A percentile compares a stretch with the other conserved stretches of the same genome.
Conservation (phyloP, 2,113 vertebrate species). For the Phainopepla nitens region DNA sequence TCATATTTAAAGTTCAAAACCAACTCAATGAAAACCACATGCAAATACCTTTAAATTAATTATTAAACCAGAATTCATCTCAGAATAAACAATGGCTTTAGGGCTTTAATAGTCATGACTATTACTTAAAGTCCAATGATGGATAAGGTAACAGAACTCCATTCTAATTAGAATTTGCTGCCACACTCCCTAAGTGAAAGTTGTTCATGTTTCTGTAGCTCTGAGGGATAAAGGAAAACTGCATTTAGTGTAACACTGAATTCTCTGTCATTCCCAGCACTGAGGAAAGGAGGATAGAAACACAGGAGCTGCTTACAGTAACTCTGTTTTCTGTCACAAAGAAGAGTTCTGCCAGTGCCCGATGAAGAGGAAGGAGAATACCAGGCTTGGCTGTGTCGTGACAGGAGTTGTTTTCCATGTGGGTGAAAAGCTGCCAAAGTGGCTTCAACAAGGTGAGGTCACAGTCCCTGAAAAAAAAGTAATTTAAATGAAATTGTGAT, state of each 20-base stretch:
- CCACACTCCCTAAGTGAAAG: neutral
- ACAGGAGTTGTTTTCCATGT: slow-evolving; percentile 85
- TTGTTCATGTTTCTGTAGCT: neutral
- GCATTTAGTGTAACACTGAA: neutral
- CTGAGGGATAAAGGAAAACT: neutral
- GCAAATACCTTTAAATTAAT: neutral
- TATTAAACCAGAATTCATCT: neutral
- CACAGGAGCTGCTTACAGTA: slow-evolving; percentile 72
- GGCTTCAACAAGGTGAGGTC: slow-evolving; percentile 89
- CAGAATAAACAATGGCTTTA: neutral
- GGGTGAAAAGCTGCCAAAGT: slow-evolving; percentile 90
- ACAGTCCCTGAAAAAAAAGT: slow-evolving; percentile 76
- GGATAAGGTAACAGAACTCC: neutral
- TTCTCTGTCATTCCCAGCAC: neutral
- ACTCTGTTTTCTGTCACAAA: slow-evolving; percentile 89
- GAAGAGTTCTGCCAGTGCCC: slow-evolving; percentile 95
- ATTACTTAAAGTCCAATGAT: neutral
- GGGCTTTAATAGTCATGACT: neutral
- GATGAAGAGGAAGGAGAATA: slow-evolving; percentile 90
- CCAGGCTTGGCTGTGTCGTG: slow-evolving; percentile 82
- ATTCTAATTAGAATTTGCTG: neutral
- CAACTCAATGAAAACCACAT: neutral
- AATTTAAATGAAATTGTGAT: neutral
- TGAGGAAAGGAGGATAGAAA: neutral
- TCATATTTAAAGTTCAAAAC: neutral